Conservation (phyloP, 2,888 invertebrate species). For the Metellina segmentata region DNA sequence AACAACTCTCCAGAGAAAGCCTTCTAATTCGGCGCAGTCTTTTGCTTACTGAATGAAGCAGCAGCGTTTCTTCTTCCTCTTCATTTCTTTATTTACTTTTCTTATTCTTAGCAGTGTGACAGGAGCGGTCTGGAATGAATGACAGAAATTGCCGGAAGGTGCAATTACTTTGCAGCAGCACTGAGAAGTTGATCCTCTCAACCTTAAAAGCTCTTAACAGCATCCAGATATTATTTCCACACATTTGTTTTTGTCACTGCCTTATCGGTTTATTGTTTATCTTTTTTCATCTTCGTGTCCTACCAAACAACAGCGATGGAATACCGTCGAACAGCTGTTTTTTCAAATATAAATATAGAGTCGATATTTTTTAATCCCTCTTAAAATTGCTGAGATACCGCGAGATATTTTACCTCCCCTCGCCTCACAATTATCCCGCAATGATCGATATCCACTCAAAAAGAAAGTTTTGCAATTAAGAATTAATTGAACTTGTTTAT, state of each 20-base stretch:
- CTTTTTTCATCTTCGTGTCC: constrained; percentile 9
- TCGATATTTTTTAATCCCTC: background rate
- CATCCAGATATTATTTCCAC: constrained; percentile 11
- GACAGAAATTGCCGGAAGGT: constrained; percentile 43
- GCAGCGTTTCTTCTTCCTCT: background rate
- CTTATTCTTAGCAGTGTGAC: background rate
- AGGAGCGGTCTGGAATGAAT: background rate
- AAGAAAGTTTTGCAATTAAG: constrained; percentile 48
- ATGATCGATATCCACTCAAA: constrained; percentile 35
- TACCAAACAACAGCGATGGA: background rate
- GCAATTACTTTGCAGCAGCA: constrained; percentile 30
- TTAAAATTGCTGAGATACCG: background rate
- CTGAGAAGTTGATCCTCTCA: constrained; percentile 25
- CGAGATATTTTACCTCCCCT: background rate
- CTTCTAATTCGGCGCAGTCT: constrained; percentile 6
- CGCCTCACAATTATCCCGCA: constrained; percentile 8
- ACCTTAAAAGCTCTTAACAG: constrained; percentile 49
- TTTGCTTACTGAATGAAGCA: background rate
- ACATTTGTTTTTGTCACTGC: constrained; percentile 18
- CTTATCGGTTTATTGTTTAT: constrained; percentile 12
- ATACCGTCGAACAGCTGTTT: background rate
- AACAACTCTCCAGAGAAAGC: constrained; percentile 3
- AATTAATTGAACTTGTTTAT: constrained; percentile 40
- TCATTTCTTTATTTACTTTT: background rate
- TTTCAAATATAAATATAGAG: background rate